Conservation (phyloP, 2,797 vertebrate genomes). For the Microchirus variegatus region DNA sequence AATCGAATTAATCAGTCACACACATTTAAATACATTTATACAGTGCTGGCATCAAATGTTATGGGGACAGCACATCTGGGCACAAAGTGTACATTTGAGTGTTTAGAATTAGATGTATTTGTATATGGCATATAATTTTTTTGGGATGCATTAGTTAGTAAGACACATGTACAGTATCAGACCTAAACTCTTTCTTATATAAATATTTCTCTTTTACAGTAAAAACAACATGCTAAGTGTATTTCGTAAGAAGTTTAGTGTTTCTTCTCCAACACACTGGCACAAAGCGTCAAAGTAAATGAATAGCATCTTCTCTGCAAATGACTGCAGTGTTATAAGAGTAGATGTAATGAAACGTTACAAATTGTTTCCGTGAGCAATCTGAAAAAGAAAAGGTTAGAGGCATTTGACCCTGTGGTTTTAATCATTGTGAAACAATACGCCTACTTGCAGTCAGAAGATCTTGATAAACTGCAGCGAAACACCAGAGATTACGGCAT, state of each 20-base stretch:
- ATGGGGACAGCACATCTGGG: slow-evolving; percentile 44
- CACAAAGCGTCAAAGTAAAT: slow-evolving; percentile 33
- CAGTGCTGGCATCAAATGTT: slow-evolving; percentile 17
- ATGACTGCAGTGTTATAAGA: slow-evolving; percentile 52
- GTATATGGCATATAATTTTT: slow-evolving; percentile 43
- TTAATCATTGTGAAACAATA: slow-evolving; percentile 67
- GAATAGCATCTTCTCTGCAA: slow-evolving; percentile 44
- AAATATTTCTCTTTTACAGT: slow-evolving; percentile 57
- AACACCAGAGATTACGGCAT: slow-evolving; percentile 23
- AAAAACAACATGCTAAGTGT: slow-evolving; percentile 51
- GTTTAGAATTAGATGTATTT: slow-evolving; percentile 43
- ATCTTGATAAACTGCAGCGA: slow-evolving; percentile 48
- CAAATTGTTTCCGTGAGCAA: slow-evolving; percentile 69
- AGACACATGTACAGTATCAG: slow-evolving; percentile 41
- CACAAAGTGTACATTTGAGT: slow-evolving; percentile 28
- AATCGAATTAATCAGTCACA: slow-evolving; percentile 10
- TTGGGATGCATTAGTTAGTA: slow-evolving; percentile 46
- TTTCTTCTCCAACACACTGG: slow-evolving; percentile 1
- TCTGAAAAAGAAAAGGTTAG: slow-evolving; percentile 58
- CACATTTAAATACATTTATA: neutral
- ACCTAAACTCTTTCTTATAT: slow-evolving; percentile 41
- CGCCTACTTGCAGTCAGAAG: slow-evolving; percentile 48
- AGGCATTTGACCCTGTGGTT: slow-evolving; percentile 61
- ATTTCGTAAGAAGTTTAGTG: slow-evolving; percentile 32
- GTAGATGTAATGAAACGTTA: slow-evolving; percentile 68